Conservation (phyloP, 2,113 vertebrate genomes). For the Macheiramphus alcinus region DNA sequence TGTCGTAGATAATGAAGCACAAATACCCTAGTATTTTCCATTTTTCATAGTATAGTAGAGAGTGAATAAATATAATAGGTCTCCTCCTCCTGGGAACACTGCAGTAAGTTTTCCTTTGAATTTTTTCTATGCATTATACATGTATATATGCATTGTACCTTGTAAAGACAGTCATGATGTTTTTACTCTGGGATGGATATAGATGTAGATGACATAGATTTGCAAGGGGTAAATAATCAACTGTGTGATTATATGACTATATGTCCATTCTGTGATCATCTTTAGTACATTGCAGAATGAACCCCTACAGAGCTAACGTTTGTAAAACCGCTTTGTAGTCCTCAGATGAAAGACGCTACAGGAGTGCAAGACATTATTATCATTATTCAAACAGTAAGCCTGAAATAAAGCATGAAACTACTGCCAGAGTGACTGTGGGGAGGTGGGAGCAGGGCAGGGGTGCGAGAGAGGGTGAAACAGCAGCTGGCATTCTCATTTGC, state of each 20-base stretch:
- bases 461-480: slow-evolving; percentile 10
- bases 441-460: slow-evolving; percentile 33
- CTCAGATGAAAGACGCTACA: slow-evolving; percentile 43
- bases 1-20: neutral
- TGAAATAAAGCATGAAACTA: slow-evolving; percentile 53
- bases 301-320: slow-evolving; percentile 14
- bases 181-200: neutral
- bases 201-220: neutral
- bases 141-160: neutral
- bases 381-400: slow-evolving; percentile 47
- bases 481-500: slow-evolving; percentile 47
- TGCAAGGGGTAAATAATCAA: slow-evolving; percentile 29
- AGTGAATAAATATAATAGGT: neutral
- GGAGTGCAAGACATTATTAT: slow-evolving; percentile 34
- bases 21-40: neutral
- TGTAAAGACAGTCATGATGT: neutral
- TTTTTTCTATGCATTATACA: neutral
- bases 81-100: neutral
- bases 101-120: neutral
- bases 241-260: neutral
- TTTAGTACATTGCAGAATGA: neutral
- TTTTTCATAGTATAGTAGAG: neutral
- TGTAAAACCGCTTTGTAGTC: slow-evolving; percentile 44
- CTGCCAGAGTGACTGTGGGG: slow-evolving; percentile 14
- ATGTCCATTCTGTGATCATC: neutral